A percentile compares a stretch with the other conserved stretches of the same genome.
These are phyloP conservation scores for Cancer borealis DNA, from an alignment of 2,888 invertebrate species.

Conservation along the genomic window DNA sequence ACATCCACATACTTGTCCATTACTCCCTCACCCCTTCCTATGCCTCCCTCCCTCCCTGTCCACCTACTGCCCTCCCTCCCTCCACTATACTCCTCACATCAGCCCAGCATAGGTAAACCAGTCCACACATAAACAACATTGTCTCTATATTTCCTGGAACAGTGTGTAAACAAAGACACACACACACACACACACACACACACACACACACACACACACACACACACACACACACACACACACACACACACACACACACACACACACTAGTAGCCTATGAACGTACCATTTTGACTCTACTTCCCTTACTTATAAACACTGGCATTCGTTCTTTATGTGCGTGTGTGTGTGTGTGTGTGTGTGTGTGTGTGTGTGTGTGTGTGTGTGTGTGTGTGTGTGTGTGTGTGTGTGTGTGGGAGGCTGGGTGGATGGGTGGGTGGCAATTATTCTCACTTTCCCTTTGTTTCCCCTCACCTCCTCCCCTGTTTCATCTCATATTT, in stretches of 20 bases:
- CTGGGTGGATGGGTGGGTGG: background rate
- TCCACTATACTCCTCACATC: background rate
- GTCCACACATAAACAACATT: background rate
- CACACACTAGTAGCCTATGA: background rate
- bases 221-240: background rate
- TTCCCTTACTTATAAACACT: too few relatives aligned
- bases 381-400: background rate
- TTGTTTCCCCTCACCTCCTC: background rate
- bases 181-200: slow-evolving; percentile 12
- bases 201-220: slow-evolving; percentile 3
- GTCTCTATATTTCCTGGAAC: too few relatives aligned
- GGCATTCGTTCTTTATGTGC: too few relatives aligned
- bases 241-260: background rate
- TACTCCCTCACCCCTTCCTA: background rate
- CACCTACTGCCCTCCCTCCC: background rate
- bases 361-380: too few relatives aligned
- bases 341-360: too few relatives aligned
- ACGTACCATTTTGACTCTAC: background rate
- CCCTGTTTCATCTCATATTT: background rate
- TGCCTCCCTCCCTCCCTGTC: background rate
- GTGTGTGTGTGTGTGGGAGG: background rate
- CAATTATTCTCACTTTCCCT: background rate
- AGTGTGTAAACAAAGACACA: background rate
- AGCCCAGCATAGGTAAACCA: background rate
- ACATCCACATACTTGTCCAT: too few relatives aligned